Conservation (phyloP, 2,113 vertebrate species). For the Pollimyrus isidori region DNA sequence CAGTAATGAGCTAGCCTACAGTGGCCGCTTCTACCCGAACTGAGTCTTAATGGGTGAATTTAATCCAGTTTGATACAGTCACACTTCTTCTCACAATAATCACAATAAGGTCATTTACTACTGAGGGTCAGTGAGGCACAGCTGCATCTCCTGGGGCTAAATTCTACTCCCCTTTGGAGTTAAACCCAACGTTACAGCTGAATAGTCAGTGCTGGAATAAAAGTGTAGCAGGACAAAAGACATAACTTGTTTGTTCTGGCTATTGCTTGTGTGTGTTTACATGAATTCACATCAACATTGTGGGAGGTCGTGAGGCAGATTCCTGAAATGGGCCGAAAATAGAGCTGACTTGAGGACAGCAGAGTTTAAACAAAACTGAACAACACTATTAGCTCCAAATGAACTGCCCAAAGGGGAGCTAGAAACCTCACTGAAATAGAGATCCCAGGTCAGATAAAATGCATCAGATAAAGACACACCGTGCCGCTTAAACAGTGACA, state of each 20-base stretch:
- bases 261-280: neutral
- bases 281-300: neutral
- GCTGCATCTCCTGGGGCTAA: neutral
- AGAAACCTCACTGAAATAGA: neutral
- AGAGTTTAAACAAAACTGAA: neutral
- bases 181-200: neutral
- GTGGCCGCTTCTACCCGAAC: neutral
- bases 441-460: neutral
- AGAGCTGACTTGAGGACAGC: neutral
- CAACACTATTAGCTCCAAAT: neutral
- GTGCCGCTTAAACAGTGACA: neutral
- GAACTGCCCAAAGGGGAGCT: neutral
- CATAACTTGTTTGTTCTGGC: neutral
- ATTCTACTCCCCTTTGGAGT: neutral
- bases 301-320: neutral
- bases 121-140: neutral
- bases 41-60: neutral
- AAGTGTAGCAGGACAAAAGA: neutral
- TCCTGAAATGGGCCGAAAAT: neutral
- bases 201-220: neutral
- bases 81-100: neutral
- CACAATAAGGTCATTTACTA: constrained; percentile 10
- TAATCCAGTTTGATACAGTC: constrained; percentile 1
- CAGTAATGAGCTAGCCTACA: neutral
- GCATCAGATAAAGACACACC: neutral